phyloP scores from a whole-genome alignment of 2,113 vertebrate species.

The Paraplagusia blochii region DNA sequence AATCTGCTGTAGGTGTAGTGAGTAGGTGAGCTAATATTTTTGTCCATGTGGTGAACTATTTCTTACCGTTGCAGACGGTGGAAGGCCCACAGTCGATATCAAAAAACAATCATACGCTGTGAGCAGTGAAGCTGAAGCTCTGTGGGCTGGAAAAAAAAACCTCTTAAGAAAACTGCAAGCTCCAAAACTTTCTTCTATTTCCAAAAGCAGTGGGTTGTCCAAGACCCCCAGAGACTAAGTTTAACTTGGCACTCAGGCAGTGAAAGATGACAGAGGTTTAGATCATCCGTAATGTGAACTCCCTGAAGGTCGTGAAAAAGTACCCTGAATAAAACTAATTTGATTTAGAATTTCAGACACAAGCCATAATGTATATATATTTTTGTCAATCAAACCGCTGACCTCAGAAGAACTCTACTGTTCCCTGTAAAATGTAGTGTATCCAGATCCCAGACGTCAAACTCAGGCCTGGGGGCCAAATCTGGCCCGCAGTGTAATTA shows the following conservation, averaged over 20 bases:
- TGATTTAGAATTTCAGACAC: conserved; percentile 8
- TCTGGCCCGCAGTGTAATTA: too few species aligned
- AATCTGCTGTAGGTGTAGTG: too few species aligned
- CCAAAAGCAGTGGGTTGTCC: conserved; percentile 29
- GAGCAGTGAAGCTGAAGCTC: conserved; percentile 16
- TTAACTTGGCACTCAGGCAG: conserved; percentile 43
- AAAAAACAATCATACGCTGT: neutral
- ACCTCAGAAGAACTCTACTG: too few species aligned
- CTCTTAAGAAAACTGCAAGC: conserved; percentile 33
- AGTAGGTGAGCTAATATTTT: too few species aligned
- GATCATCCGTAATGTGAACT: conserved; percentile 8
- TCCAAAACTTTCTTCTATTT: conserved; percentile 32
- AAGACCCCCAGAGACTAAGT: conserved; percentile 37
- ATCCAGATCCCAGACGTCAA: too few species aligned
- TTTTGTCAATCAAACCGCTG: too few species aligned
- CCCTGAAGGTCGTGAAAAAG: neutral
- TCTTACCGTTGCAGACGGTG: neutral
- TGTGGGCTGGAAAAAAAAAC: conserved; percentile 27
- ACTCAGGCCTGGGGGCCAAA: too few species aligned
- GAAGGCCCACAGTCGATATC: conserved; percentile 7
- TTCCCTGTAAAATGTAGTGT: too few species aligned
- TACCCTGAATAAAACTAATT: neutral
- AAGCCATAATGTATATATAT: too few species aligned
- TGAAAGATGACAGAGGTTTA: conserved; percentile 26
- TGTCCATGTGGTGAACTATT: too few species aligned